Conservation (phyloP, 2,888 invertebrate genomes). For the Acleris cristana region DNA sequence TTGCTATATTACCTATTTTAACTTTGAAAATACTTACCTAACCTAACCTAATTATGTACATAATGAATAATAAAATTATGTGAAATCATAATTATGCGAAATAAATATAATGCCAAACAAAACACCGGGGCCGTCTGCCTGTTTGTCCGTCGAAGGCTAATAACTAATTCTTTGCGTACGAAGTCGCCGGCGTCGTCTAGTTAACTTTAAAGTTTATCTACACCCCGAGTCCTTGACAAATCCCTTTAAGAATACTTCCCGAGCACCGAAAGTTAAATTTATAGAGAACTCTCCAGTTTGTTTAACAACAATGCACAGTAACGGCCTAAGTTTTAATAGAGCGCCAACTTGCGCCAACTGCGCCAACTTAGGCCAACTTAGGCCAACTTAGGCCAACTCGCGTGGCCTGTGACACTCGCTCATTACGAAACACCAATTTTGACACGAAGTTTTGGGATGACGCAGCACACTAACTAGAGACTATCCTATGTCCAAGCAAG, state of each 20-base stretch:
- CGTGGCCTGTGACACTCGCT: slow-evolving; percentile 1
- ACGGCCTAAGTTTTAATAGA: slow-evolving; percentile 46
- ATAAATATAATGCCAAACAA: no score
- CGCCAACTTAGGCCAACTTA: not conserved
- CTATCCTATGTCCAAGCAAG: no score
- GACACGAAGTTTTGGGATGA: not conserved
- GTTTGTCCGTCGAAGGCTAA: no score
- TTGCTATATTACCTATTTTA: no score
- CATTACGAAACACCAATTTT: slow-evolving; percentile 20
- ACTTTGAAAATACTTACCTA: no score
- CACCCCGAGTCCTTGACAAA: slow-evolving; percentile 14
- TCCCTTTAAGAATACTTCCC: slow-evolving; percentile 28
- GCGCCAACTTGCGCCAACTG: slow-evolving; percentile 18
- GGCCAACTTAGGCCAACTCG: not conserved
- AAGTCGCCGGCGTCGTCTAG: not conserved
- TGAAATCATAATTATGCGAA: no score
- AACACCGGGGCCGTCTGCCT: no score
- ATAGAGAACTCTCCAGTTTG: slow-evolving; percentile 26
- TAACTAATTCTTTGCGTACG: no score
- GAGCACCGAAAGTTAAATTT: slow-evolving; percentile 17
- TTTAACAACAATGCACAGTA: slow-evolving; percentile 43
- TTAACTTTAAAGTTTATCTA: slow-evolving; percentile 5
- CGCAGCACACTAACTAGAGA: not conserved
- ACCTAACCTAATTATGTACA: no score
- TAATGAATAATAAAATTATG: no score